A percentile compares a stretch with the other conserved stretches of the same genome.
These are phyloP conservation scores for Urocynchramus pylzowi DNA, from an alignment of 2,113 vertebrate species.

Conservation along the genomic window DNA sequence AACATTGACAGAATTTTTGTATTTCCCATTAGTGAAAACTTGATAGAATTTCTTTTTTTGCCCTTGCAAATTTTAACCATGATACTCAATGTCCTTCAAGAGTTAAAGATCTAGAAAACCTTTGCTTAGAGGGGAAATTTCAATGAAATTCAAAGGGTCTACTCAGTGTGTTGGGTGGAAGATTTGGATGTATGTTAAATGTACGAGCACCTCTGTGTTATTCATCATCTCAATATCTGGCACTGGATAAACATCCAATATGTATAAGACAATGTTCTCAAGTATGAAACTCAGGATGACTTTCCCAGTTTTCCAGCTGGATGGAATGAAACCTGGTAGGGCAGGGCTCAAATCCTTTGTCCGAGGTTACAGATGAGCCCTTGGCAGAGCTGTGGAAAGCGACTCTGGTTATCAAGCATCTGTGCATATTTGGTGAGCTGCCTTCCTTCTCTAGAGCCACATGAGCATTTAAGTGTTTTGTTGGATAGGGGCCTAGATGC, in stretches of 20 bases:
- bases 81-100: not conserved
- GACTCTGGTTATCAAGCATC: not conserved
- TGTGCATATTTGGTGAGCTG: constrained; percentile 19
- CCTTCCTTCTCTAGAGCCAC: constrained; percentile 7
- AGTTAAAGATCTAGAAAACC: not conserved
- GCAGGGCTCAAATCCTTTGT: not conserved
- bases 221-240: not conserved
- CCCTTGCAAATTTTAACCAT: not conserved
- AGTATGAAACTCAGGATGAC: not conserved
- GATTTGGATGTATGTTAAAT: not conserved
- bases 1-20: not conserved
- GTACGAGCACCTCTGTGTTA: not conserved
- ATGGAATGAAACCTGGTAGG: not conserved
- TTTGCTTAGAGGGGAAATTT: not conserved
- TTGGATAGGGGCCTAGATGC: constrained; percentile 52
- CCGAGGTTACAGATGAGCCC: not conserved
- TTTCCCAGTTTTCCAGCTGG: constrained; percentile 20
- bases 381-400: not conserved
- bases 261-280: not conserved
- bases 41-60: not conserved
- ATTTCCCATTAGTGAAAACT: not conserved
- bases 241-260: not conserved
- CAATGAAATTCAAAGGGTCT: not conserved
- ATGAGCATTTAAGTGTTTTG: constrained; percentile 50
- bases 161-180: not conserved